Base-by-base conservation (phyloP, 2,888 invertebrate genomes). In the Chrysolina americana region DNA sequence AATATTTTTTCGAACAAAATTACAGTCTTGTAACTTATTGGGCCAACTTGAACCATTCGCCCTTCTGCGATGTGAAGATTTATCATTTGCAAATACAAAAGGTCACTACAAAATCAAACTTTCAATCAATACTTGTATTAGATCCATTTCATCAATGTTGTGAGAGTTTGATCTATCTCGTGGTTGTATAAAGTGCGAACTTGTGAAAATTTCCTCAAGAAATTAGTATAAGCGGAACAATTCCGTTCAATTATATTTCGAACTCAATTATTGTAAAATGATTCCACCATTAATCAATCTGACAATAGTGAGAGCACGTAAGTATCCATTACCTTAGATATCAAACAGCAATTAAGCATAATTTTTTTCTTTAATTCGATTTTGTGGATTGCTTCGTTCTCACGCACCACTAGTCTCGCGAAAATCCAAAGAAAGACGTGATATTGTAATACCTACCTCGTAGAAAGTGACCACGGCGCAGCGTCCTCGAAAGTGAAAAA, bases 401-500 rank as follows among this genome's bases (percentile, higher is more conserved):
- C 59, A 59, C 59, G 59, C 59, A 59, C 36, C 28, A 36, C 59
- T 36, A 36, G 59, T 15, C 59, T 59, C n/a, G 59, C 59, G 28
- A 59, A 59, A 28, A 28, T 59, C 28, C 59, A n/a, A 28, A 9
- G 59, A 59, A 59, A 59, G 59, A 59, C 59, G 59, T n/a, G 23
- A 59, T 59, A 59, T 36, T 59, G 59, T 23, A 59, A 28, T 28
- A 28, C 28, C 28, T 59, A 59, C 59, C 36, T 59, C n/a, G 59
- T 59, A 59, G 59, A 59, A 59, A 59, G 59, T 59, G 59, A 59
- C 59, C 59, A 36, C 36, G 5, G 28, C 59, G 59, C 36, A 6
- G 28, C 59, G 59, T 59, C 59, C 59, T 59, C 59, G 59, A 59
- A 59, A 59, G 59, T 59, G n/a, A 47, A 59, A 59, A 59, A 59